A percentile compares a stretch with the other conserved stretches of the same genome.
Conservation (phyloP, 2,113 vertebrate species). For the Lepidothrix coronata region DNA sequence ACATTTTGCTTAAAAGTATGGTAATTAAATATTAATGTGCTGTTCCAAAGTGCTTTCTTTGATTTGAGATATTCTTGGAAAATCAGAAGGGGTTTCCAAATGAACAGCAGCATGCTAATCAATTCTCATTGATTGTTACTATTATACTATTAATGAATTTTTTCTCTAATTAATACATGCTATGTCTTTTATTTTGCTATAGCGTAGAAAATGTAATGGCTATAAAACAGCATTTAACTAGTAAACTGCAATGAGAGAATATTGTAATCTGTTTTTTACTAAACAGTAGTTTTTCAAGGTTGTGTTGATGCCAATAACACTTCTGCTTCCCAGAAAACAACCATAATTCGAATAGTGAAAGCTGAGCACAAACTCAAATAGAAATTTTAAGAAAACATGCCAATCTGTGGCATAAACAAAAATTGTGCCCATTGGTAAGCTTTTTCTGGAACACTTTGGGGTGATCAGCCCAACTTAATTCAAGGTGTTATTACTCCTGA, state of each 20-base stretch:
- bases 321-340: conserved; percentile 17
- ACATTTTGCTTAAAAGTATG: conserved; percentile 23
- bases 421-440: not conserved
- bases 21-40: conserved; percentile 40
- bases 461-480: not conserved
- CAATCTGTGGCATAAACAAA: not conserved
- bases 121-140: conserved; percentile 18
- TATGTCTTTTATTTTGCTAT: not conserved
- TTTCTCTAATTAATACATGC: not conserved
- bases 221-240: not conserved
- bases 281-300: not conserved
- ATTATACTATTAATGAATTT: conserved; percentile 41
- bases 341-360: conserved; percentile 18
- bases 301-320: not conserved
- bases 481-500: not conserved
- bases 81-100: conserved; percentile 19
- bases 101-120: not conserved
- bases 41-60: not conserved
- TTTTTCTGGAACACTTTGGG: not conserved
- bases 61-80: conserved; percentile 17
- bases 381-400: not conserved
- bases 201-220: not conserved
- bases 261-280: not conserved
- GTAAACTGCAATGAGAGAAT: not conserved
- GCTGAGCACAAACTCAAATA: not conserved